Evolutionary conservation across 1,140 invertebrate species (phyloP).

Genomic region (Hyles euphorbiae): DNA sequence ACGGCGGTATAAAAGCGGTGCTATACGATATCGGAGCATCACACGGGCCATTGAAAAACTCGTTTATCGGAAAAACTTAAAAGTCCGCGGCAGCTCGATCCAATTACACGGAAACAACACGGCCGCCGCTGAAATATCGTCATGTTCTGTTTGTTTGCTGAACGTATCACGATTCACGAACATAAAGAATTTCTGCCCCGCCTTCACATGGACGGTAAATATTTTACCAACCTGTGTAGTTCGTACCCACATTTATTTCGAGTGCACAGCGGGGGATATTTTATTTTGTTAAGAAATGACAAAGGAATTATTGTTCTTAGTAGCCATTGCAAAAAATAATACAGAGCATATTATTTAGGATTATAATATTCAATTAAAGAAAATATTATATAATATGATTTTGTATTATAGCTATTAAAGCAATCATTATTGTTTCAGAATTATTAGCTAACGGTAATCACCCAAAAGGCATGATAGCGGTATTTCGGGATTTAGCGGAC

Average conservation of each 20-base stretch:
- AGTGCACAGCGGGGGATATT: too few species aligned
- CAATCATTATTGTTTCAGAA: conserved; percentile 37
- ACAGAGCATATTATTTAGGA: too few species aligned
- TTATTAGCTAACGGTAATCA: conserved; percentile 51
- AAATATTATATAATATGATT: too few species aligned
- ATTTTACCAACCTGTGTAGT: background rate
- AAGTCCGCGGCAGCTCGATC: conserved; percentile 6
- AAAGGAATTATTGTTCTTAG: too few species aligned
- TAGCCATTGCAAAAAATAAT: too few species aligned
- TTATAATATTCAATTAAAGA: too few species aligned
- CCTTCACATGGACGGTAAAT: background rate
- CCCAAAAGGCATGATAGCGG: conserved; percentile 56
- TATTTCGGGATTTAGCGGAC: conserved; percentile 45
- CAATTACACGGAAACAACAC: conserved; percentile 9
- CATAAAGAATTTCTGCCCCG: conserved; percentile 2
- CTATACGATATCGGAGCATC: background rate
- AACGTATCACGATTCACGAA: conserved; percentile 5
- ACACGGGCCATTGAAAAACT: conserved; percentile 3
- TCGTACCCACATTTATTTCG: too few species aligned
- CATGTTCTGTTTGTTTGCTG: conserved; percentile 4
- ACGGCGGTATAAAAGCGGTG: too few species aligned
- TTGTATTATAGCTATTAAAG: background rate
- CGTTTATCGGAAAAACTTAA: conserved; percentile 7
- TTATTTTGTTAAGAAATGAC: too few species aligned
- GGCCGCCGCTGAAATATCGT: conserved; percentile 6